Percentiles rank a stretch among this genome's conserved stretches.
Evolutionary conservation across 2,888 invertebrate genomes (phyloP).

Genomic region (Sarcophaga subvicina): DNA sequence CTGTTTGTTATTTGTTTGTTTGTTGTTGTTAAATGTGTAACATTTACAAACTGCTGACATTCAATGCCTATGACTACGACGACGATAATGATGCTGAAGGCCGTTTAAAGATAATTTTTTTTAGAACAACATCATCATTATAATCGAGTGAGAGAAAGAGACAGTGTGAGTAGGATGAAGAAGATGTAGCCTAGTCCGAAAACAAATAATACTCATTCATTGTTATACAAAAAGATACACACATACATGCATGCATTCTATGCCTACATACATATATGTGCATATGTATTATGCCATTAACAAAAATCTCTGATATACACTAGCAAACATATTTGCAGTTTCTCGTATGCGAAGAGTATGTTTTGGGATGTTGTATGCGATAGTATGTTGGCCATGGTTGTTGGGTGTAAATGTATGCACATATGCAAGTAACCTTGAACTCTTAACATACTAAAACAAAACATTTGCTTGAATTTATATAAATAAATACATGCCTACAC

Average conservation of each 20-base stretch:
- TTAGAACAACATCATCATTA: not conserved
- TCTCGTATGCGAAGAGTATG: not conserved
- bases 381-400: not conserved
- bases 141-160: not conserved
- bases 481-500: not conserved
- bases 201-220: not conserved
- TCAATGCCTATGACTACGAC: conserved; percentile 2
- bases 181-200: not conserved
- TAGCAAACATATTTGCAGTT: conserved; percentile 3
- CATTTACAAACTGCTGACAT: conserved; percentile 8
- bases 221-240: too few species aligned
- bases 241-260: not conserved
- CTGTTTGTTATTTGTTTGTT: conserved; percentile 10
- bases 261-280: not conserved
- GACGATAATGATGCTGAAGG: conserved; percentile 51
- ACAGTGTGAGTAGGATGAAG: not conserved
- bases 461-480: conserved; percentile 3
- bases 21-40: not conserved
- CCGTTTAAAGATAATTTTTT: conserved; percentile 12
- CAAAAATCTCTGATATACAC: not conserved
- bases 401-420: conserved; percentile 7
- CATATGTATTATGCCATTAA: not conserved
- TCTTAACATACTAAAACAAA: conserved; percentile 64
- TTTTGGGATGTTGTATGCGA: not conserved
- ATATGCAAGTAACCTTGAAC: conserved; percentile 64